Base-by-base conservation (phyloP, 2,113 vertebrate genomes). In the Sylvilagus bachmani region DNA sequence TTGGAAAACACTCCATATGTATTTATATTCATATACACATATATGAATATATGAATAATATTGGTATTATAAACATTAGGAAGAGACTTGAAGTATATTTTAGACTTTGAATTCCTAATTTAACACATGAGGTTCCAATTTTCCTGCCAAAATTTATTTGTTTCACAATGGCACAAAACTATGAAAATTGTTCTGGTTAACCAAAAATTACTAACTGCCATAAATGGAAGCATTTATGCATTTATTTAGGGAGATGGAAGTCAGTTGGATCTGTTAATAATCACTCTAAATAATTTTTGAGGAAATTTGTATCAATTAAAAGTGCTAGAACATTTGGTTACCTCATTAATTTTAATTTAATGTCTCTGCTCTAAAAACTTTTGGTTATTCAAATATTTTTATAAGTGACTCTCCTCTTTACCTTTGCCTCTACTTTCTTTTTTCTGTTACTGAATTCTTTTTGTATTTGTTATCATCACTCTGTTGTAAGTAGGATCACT, bases 111-210 rank as follows among this genome's bases (percentile, higher is more conserved):
- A 80, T 95, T 94, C 70, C 29, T 33, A 67, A 87, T 95, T 66
- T n/a, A 84, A 94, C 55, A 66, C 44, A 33, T 31, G 6, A 19
- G 0, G 3, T 58, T 27, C 9, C 80, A 92, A 87, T 96, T 93
- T 97, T 29, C 77, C 89, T 93, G 51, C 44, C 49, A 95, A 91
- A 95, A 95, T 75, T 89, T 53, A 94, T 90, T 95, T 86, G n/a
- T 67, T 94, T 89, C 62, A 93, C 64, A 84, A 21, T 31, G 70
- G 78, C 82, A 29, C 31, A 29, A 88, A 53, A 33, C 3, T 74
- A 83, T 21, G 3, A 93, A 95, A 92, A 53, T 70, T 74, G 31
- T 93, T 58, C n/a, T 81, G 16, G 55, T 95, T 92, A 96, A 62
- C 44, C 29, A 95, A 58, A 94, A 94, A 71, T 88, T 95, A 11